Conservation (phyloP, 2,113 vertebrate genomes). For the Saguinus midas region DNA sequence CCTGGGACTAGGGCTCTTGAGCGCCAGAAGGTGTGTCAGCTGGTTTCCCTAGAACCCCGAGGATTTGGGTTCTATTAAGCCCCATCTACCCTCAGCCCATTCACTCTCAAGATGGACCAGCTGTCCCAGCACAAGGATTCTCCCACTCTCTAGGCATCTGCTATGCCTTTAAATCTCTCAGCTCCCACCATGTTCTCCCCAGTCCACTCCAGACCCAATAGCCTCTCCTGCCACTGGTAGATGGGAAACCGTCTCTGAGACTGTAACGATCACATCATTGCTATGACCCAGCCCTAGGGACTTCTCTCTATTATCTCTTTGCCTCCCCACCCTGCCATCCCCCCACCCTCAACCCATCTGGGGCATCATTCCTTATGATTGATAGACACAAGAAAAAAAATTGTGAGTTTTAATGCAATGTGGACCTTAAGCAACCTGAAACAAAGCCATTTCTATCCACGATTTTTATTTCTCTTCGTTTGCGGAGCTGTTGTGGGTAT, state of each 20-base stretch:
- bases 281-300: not conserved
- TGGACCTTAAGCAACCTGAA: not conserved
- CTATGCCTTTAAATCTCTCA: not conserved
- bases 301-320: not conserved
- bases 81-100: not conserved
- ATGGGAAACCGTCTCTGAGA: not conserved
- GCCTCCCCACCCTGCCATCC: not conserved
- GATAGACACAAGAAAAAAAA: slow-evolving; percentile 23
- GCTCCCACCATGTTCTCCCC: not conserved
- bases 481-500: not conserved
- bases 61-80: not conserved
- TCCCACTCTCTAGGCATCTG: not conserved
- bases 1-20: not conserved
- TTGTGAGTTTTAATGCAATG: slow-evolving; percentile 43
- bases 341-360: not conserved
- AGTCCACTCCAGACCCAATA: not conserved
- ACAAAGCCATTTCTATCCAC: not conserved
- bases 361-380: not conserved
- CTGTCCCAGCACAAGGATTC: not conserved
- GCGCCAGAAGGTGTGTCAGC: not conserved
- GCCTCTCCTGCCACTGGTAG: not conserved
- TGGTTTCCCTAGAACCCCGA: not conserved
- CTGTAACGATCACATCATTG: not conserved
- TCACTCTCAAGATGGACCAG: not conserved
- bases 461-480: not conserved